Percentiles rank a stretch among this genome's conserved stretches.
phyloP scores from a whole-genome alignment of 2,113 vertebrate genomes.

The Cynocephalus volans region DNA sequence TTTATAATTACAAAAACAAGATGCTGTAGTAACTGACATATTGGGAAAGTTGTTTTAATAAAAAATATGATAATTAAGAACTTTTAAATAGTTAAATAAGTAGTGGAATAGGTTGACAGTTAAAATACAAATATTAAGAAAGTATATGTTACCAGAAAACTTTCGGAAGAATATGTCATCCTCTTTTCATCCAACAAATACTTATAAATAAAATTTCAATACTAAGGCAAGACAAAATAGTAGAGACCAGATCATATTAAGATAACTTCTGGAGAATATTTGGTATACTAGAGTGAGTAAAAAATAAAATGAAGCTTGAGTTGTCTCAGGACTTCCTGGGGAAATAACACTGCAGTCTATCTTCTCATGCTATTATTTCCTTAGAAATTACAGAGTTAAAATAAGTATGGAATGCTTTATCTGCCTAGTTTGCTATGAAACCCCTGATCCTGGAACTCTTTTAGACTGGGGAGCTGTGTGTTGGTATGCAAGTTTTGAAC shows the following conservation, averaged over 20 bases:
- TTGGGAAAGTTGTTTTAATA: background rate
- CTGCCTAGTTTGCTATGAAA: background rate
- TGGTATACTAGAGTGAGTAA: background rate
- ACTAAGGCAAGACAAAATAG: background rate
- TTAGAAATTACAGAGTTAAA: background rate
- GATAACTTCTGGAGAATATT: background rate
- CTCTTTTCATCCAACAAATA: background rate
- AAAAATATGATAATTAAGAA: background rate
- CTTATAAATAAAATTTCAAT: background rate
- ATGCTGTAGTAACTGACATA: background rate
- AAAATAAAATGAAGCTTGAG: background rate
- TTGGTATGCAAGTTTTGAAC: background rate
- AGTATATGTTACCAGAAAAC: background rate
- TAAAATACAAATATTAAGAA: slow-evolving; percentile 3
- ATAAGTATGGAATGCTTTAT: background rate
- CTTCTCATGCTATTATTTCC: background rate
- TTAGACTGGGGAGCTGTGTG: background rate
- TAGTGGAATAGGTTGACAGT: background rate
- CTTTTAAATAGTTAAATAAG: background rate
- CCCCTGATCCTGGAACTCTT: background rate
- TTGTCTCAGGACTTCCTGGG: background rate
- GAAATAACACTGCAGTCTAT: background rate
- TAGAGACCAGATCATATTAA: background rate
- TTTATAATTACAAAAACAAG: background rate
- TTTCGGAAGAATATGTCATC: background rate